phyloP scores from a whole-genome alignment of 1,140 invertebrate genomes.

The Drosophila ohnishii region DNA sequence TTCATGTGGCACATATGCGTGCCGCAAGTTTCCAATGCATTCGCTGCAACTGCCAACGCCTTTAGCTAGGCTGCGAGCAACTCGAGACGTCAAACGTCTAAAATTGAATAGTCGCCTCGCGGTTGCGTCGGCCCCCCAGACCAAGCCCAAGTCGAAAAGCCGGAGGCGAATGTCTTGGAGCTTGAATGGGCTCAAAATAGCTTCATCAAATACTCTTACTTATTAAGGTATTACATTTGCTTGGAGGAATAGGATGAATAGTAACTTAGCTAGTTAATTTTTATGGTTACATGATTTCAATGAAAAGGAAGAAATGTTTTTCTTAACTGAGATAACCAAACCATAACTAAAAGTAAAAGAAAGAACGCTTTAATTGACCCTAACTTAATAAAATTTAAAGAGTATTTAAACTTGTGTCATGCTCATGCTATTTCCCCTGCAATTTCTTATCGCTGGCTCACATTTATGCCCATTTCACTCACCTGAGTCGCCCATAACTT shows the following conservation, averaged over 20 bases:
- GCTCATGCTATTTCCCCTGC: background rate
- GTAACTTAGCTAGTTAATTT: background rate
- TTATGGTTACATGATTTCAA: too few relatives aligned
- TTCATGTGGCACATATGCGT: slow-evolving; percentile 61
- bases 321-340: background rate
- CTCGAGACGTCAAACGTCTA: slow-evolving; percentile 61
- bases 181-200: slow-evolving; percentile 33
- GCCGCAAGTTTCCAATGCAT: slow-evolving; percentile 64
- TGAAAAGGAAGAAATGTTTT: too few relatives aligned
- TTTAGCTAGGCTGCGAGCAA: slow-evolving; percentile 25
- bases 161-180: slow-evolving; percentile 15
- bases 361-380: too few relatives aligned
- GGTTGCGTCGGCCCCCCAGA: slow-evolving; percentile 54
- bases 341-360: background rate
- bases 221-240: background rate
- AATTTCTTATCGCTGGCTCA: background rate
- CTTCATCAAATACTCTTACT: slow-evolving; percentile 27
- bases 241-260: background rate
- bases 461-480: slow-evolving; percentile 58
- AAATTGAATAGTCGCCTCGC: slow-evolving; percentile 76
- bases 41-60: slow-evolving; percentile 53
- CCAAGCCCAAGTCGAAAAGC: background rate
- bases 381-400: background rate
- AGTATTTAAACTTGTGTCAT: background rate
- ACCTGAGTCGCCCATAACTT: slow-evolving; percentile 69